These are phyloP conservation scores for Synergus japonicus DNA, from an alignment of 2,888 invertebrate species.

Conservation along the genomic window DNA sequence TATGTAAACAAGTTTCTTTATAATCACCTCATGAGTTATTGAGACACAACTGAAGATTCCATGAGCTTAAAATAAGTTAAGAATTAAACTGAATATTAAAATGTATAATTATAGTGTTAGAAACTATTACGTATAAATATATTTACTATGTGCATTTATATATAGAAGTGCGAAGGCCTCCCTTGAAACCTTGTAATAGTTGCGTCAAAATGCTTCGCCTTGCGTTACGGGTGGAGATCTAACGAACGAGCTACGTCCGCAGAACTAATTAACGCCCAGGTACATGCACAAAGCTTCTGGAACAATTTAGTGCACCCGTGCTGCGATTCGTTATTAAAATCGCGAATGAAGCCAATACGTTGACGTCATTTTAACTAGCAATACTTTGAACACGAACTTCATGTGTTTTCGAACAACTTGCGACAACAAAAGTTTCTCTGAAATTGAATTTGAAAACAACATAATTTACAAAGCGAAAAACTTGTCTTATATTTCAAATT, in stretches of 20 bases:
- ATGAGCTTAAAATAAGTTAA: neutral
- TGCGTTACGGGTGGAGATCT: slow-evolving; percentile 41
- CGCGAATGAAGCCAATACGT: slow-evolving; percentile 2
- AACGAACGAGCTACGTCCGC: slow-evolving; percentile 41
- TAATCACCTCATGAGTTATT: neutral
- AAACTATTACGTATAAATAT: neutral
- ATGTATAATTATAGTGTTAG: neutral
- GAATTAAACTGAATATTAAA: neutral
- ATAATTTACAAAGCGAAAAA: slow-evolving; percentile 11
- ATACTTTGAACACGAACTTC: slow-evolving; percentile 15
- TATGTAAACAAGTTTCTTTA: slow-evolving; percentile 1
- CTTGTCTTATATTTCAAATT: neutral
- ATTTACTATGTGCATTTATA: neutral
- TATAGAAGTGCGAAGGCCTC: slow-evolving; percentile 52
- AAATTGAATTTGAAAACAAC: slow-evolving; percentile 17
- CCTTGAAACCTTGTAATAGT: slow-evolving; percentile 65
- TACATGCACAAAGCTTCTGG: slow-evolving; percentile 19
- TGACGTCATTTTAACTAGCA: slow-evolving; percentile 25
- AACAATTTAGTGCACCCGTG: slow-evolving; percentile 24
- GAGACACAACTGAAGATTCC: neutral
- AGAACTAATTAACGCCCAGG: slow-evolving; percentile 51
- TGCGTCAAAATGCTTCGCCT: slow-evolving; percentile 58
- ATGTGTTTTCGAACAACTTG: slow-evolving; percentile 8
- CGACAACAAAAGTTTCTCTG: slow-evolving; percentile 7
- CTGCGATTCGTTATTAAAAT: slow-evolving; percentile 29